Base-by-base conservation (phyloP, 1,140 invertebrate genomes). In the Adelges cooleyi region DNA sequence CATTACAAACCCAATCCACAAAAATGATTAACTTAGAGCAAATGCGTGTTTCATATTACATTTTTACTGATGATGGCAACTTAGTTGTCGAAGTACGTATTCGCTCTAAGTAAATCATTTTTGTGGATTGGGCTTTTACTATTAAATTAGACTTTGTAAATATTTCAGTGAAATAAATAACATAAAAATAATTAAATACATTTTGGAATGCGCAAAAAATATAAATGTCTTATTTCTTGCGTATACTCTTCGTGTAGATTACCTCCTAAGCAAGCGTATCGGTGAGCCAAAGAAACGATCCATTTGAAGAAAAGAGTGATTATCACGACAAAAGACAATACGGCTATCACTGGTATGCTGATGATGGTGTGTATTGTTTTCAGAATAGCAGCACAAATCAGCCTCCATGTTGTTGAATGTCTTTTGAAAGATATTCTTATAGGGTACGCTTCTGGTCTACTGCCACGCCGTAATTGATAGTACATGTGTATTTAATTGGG, bases 231-330 rank as follows among this genome's bases (percentile, higher is more conserved):
- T n/a, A n/a, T n/a, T n/a, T n/a, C n/a, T n/a, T n/a, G n/a, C n/a
- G n/a, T n/a, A n/a, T n/a, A n/a, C n/a, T n/a, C n/a, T 48, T 48
- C 5, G 22, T 42, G 9, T 18, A 18, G 22, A 2, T 48, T 29
- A 62, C 56, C 56, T 62, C 56, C 56, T 22, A 62, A 20, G 46
- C 56, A 46, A 15, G 18, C 56, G 15, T 46, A 46, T 10, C 56
- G 25, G 22, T 62, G 56, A 27, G 25, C 42, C 4, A 46, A 18
- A n/a, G 56, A 62, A 13, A 62, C 56, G 1, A 48, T 62, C 56
- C 56, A 62, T 62, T 62, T 62, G 56, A 62, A 62, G 23, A 46
- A 18, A 27, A 62, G 17, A 3, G 56, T 62, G 11, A 48, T 33
- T 20, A 42, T 23, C 38, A 62, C 20, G n/a, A 62, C 27, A 11